Evolutionary conservation across 2,113 vertebrate genomes (phyloP).

Genomic region (Dicentrarchus labrax): DNA sequence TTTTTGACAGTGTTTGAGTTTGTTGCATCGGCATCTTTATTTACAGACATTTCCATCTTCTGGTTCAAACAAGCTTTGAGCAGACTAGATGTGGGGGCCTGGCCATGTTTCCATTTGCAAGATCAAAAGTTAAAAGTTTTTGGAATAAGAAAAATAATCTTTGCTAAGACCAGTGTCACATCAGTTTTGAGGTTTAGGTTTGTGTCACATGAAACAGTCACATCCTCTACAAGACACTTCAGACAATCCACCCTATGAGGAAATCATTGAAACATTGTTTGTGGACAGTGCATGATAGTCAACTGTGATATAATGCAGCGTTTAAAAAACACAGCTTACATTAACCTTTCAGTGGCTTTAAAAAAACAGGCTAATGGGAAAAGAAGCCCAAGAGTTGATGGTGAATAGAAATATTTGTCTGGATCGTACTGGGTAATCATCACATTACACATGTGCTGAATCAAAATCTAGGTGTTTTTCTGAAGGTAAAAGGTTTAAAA

Average conservation of each 20-base stretch:
- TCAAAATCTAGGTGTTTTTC: neutral
- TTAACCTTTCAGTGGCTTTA: constrained; percentile 36
- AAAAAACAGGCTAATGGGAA: constrained; percentile 25
- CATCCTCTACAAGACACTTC: constrained; percentile 2
- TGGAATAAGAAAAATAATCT: neutral
- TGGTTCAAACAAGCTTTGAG: constrained; percentile 13
- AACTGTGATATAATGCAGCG: neutral
- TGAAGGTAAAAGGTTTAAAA: constrained; percentile 5
- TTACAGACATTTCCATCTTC: constrained; percentile 37
- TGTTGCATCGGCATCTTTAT: constrained; percentile 40
- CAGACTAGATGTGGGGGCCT: neutral
- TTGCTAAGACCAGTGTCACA: constrained; percentile 5
- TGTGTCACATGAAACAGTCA: constrained; percentile 24
- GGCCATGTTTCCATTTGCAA: neutral
- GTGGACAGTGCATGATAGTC: constrained; percentile 1
- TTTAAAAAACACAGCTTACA: constrained; percentile 22
- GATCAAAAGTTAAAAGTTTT: constrained; percentile 34
- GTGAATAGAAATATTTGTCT: neutral
- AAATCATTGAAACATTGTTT: neutral
- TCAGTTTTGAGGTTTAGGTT: constrained; percentile 11
- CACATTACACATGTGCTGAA: constrained; percentile 1
- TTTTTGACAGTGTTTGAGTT: constrained; percentile 28
- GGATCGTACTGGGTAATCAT: constrained; percentile 5
- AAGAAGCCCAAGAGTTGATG: neutral
- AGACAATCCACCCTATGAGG: constrained; percentile 2